phyloP scores from a whole-genome alignment of 92 coral and sea anemone species.

The Muricea muricata region DNA sequence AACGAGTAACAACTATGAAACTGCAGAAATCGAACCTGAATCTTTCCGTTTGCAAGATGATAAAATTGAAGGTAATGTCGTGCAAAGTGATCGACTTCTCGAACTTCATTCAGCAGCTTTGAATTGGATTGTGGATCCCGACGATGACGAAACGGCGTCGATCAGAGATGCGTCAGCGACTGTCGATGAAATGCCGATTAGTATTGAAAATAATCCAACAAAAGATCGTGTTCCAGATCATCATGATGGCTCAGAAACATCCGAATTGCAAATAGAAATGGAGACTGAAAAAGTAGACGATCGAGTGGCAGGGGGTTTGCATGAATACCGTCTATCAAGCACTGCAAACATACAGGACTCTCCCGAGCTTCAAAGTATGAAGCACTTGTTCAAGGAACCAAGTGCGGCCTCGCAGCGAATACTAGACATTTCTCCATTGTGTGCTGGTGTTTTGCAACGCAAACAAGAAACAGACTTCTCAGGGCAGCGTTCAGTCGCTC shows the following conservation, averaged over 20 bases:
- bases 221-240: neutral
- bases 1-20: neutral
- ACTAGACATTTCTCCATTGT: constrained; percentile 10
- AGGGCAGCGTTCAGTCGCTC: constrained; percentile 67
- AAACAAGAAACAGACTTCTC: constrained; percentile 86
- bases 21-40: neutral
- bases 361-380: neutral
- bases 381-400: constrained; percentile 41
- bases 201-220: neutral
- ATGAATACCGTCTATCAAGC: neutral
- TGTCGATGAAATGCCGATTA: neutral
- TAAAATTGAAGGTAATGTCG: neutral
- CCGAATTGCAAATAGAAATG: neutral
- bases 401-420: constrained; percentile 22
- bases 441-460: constrained; percentile 82
- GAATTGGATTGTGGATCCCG: neutral
- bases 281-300: neutral
- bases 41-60: neutral
- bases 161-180: neutral
- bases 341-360: neutral
- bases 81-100: neutral
- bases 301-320: too few species aligned
- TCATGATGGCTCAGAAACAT: neutral
- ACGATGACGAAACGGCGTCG: neutral
- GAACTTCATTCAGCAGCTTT: neutral